Conservation (phyloP, 2,113 vertebrate genomes). For the Burhinus bistriatus region DNA sequence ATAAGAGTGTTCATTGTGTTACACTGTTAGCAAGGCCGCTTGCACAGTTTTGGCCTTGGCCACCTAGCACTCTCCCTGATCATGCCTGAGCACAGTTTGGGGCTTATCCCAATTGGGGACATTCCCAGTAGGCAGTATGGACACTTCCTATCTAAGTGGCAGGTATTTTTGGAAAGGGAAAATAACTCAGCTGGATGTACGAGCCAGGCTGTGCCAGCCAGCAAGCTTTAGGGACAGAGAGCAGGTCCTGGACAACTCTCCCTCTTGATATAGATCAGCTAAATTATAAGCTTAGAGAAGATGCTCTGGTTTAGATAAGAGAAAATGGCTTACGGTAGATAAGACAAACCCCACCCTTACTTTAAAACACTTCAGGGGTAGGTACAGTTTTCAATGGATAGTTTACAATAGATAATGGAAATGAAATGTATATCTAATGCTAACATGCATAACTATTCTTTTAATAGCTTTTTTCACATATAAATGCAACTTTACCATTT, state of each 20-base stretch:
- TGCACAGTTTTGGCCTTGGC: background rate
- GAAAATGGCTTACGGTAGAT: background rate
- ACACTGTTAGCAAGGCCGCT: fast-evolving
- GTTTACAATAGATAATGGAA: background rate
- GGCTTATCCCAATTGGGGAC: background rate
- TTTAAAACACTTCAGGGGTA: background rate
- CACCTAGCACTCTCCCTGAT: background rate
- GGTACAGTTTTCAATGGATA: background rate
- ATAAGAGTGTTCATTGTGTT: background rate
- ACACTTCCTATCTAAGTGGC: background rate
- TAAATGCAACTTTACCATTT: background rate
- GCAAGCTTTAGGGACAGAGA: background rate
- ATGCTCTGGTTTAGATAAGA: background rate
- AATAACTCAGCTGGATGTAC: background rate
- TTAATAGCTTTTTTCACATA: background rate
- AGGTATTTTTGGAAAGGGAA: background rate
- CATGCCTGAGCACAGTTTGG: background rate
- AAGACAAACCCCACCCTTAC: background rate
- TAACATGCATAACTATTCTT: background rate
- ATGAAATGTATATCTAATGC: background rate
- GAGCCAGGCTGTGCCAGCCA: background rate
- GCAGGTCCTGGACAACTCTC: background rate
- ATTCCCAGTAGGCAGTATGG: background rate
- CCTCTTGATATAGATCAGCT: background rate
- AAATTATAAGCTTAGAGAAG: background rate